These are phyloP conservation scores for Drosophila stalkeri DNA, from an alignment of 2,888 invertebrate species.

Conservation along the genomic window DNA sequence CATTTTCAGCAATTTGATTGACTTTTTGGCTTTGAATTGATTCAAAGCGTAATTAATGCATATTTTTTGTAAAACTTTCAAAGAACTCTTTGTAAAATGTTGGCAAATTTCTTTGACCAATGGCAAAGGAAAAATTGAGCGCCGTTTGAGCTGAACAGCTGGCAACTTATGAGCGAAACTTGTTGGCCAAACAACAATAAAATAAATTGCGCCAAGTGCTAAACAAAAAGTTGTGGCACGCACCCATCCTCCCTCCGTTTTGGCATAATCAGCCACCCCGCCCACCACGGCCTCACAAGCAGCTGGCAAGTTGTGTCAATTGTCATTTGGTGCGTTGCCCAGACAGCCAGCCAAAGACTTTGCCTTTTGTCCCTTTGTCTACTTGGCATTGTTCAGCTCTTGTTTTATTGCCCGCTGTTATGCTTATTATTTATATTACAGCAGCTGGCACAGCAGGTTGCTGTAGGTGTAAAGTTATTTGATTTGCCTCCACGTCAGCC, in stretches of 20 bases:
- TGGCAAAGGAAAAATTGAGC: constrained; percentile 71
- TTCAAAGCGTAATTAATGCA: constrained; percentile 56
- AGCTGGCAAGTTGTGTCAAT: constrained; percentile 69
- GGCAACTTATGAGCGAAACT: constrained; percentile 71
- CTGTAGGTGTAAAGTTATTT: constrained; percentile 64
- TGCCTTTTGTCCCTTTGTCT: constrained; percentile 14
- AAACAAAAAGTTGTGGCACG: constrained; percentile 51
- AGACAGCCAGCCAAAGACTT: constrained; percentile 11
- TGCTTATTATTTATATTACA: constrained; percentile 75
- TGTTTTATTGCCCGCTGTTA: constrained; percentile 60
- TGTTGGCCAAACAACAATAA: constrained; percentile 81
- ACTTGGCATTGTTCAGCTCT: constrained; percentile 57
- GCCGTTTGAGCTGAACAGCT: constrained; percentile 68
- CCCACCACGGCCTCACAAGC: too few relatives aligned
- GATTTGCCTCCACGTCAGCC: constrained; percentile 40
- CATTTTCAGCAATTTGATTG: constrained; percentile 68
- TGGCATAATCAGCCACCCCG: too few relatives aligned
- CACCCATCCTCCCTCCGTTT: not conserved
- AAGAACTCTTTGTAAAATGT: constrained; percentile 36
- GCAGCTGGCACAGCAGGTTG: constrained; percentile 40
- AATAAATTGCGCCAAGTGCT: constrained; percentile 77
- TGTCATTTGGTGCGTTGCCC: constrained; percentile 67
- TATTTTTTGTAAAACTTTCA: not conserved
- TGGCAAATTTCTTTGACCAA: constrained; percentile 61
- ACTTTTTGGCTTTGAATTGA: constrained; percentile 76